Base-by-base conservation (phyloP, 2,888 invertebrate genomes). In the Allacma fusca region DNA sequence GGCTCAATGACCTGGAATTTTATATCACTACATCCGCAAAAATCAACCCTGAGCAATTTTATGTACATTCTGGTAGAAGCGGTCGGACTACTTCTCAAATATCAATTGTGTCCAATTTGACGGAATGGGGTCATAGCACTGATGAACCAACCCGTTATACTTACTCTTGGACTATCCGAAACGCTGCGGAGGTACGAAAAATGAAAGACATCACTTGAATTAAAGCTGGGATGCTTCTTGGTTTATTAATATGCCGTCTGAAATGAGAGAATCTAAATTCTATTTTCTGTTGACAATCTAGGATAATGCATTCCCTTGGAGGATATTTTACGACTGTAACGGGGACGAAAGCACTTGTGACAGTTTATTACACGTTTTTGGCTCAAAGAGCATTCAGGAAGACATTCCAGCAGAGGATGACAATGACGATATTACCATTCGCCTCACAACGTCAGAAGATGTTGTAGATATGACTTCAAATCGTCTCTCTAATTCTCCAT, bases 291-390 rank as follows among this genome's bases (percentile, higher is more conserved):
- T n/a, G n/a, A n/a, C n/a, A n/a, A n/a, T n/a, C n/a, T n/a, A 75
- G 75, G 29, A 44, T 24, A 67, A 75, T n/a, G 24, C 44, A 13
- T 34, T 43, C 12, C 59, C 59, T 7, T 76, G 76, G 76, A 64
- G 29, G 13, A 40, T 76, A 24, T 70, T 70, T 43, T 76, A 70
- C 21, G 62, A 68, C 5, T 75, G 75, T 26, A 44, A 75, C 13
- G 1, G 44, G 9, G 12, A 65, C 26, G 26, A 40, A 34, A 0
- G 23, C 4, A 28, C 12, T 65, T 74, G 65, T 43, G 44, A 23
- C 0, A 24, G 65, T 0, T 12, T 65, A 19, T 12, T 74, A 26
- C 74, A 74, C 21, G 44, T 65, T 9, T 34, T 29, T 24, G 73
- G 73, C 0, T 16, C 7, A 44, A 70, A 50, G 19, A n/a, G 19